Evolutionary conservation across 1,140 invertebrate species (phyloP), one percentile per base, ranked within the genome.

Genomic region (Pseudomyrmex dendroicus): DNA sequence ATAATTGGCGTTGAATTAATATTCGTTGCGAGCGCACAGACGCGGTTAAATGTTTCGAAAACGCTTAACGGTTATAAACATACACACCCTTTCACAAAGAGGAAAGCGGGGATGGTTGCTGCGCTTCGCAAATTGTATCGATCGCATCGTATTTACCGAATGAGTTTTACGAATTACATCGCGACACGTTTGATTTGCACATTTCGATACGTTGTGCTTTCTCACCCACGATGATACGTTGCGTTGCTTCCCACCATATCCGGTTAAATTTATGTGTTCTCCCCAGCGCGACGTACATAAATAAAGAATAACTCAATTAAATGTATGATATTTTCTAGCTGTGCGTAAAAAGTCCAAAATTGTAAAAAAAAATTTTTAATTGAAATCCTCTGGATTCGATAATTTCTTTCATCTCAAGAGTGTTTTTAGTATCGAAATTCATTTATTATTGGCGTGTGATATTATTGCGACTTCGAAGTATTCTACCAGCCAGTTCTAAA

Each of bases 121-220:
- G 46, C 22, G 67, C 66, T 52, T 50, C 61, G 77, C 77, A 73
- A 84, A 73, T 84, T 59, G 54, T 83, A 72, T 82, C 80, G 77
- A 82, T 61, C 78, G 67, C 78, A 46, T 50, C n/a, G 48, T 82
- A 85, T 82, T 85, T 85, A 74, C 78, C 61, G 50, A 67, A 83
- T 74, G 80, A 83, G 82, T 85, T 83, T 83, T 82, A 56, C 82
- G 61, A 84, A 84, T 84, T 84, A 84, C 57, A 59, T 80, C 67
- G 83, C n/a, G 66, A 76, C 35, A 68, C 54, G 46, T 84, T 84
- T 84, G 83, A 80, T 80, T 84, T 70, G 63, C 66, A 73, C 50
- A 66, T 67, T 82, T 44, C 61, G 59, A 63, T 72, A 68, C 67
- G 48, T 63, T 10, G 54, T 61, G 59, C 52, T 63, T 63, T 44